Percentiles rank a stretch among this genome's conserved stretches.
Conservation (phyloP, 2,888 invertebrate genomes). For the Galeopsomyia nigrocyanea region DNA sequence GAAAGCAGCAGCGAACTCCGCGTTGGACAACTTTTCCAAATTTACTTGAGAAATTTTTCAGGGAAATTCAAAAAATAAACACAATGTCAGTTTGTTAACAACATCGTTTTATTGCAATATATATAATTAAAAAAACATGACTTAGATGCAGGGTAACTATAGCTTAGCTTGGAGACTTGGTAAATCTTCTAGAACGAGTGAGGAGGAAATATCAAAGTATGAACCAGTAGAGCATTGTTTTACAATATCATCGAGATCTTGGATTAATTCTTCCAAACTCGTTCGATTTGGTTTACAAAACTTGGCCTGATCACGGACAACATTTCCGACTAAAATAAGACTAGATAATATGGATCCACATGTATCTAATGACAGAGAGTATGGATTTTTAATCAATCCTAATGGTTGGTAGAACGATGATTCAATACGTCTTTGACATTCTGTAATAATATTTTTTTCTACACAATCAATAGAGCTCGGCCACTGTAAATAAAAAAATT, state of each 20-base stretch:
- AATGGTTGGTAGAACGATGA: slow-evolving; percentile 65
- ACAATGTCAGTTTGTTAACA: slow-evolving; percentile 32
- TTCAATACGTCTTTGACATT: slow-evolving; percentile 76
- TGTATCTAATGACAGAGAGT: slow-evolving; percentile 81
- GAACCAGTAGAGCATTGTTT: slow-evolving; percentile 54
- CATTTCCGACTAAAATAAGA: slow-evolving; percentile 55
- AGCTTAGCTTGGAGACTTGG: slow-evolving; percentile 60
- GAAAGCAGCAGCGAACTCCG: too few relatives aligned
- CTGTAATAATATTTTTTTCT: slow-evolving; percentile 72
- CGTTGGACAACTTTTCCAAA: too few relatives aligned
- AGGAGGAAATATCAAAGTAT: slow-evolving; percentile 55
- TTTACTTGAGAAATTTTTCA: too few relatives aligned
- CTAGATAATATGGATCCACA: slow-evolving; percentile 59
- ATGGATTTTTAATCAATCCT: slow-evolving; percentile 74
- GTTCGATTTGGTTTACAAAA: slow-evolving; percentile 55
- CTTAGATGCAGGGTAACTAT: slow-evolving; percentile 49
- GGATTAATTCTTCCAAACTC: slow-evolving; percentile 52
- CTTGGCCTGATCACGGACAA: slow-evolving; percentile 49
- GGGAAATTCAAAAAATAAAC: neutral
- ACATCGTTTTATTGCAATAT: slow-evolving; percentile 38
- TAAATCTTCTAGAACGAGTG: slow-evolving; percentile 50
- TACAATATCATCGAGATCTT: slow-evolving; percentile 56
- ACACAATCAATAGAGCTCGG: slow-evolving; percentile 45
- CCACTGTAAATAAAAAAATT: neutral
- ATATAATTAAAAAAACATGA: slow-evolving; percentile 38